Evolutionary conservation across 2,113 vertebrate genomes (phyloP).

Genomic region (Nothoprocta pentlandii): DNA sequence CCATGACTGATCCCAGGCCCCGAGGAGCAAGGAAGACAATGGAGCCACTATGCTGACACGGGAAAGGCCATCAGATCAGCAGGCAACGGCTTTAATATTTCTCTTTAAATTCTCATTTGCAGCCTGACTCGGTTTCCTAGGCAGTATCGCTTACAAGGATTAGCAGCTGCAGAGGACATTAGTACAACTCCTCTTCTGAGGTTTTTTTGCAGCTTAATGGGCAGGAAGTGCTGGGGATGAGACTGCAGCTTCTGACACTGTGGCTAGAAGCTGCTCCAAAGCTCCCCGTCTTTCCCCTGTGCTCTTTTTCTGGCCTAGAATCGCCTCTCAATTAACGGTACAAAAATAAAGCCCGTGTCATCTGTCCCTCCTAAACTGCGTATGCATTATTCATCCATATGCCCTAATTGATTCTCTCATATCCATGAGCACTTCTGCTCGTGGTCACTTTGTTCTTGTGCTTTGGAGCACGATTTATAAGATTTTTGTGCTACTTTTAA

Average conservation of each 20-base stretch:
- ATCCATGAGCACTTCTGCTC: constrained; percentile 52
- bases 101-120: constrained; percentile 51
- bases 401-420: constrained; percentile 63
- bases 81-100: constrained; percentile 19
- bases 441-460: constrained; percentile 28
- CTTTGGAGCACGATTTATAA: constrained; percentile 29
- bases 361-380: constrained; percentile 52
- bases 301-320: constrained; percentile 48
- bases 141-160: constrained; percentile 45
- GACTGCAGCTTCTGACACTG: neutral
- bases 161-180: constrained; percentile 49
- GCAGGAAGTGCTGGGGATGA: constrained; percentile 52
- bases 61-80: constrained; percentile 29
- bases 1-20: neutral
- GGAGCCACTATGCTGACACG: neutral
- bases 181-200: constrained; percentile 49
- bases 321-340: constrained; percentile 62
- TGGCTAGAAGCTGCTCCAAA: neutral
- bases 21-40: neutral
- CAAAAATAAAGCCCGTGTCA: constrained; percentile 67
- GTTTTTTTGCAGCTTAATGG: constrained; percentile 55
- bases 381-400: constrained; percentile 68
- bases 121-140: constrained; percentile 36
- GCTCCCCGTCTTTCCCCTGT: constrained; percentile 35
- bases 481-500: constrained; percentile 13